phyloP scores from a whole-genome alignment of 2,113 vertebrate genomes.

The Labrus mixtus region DNA sequence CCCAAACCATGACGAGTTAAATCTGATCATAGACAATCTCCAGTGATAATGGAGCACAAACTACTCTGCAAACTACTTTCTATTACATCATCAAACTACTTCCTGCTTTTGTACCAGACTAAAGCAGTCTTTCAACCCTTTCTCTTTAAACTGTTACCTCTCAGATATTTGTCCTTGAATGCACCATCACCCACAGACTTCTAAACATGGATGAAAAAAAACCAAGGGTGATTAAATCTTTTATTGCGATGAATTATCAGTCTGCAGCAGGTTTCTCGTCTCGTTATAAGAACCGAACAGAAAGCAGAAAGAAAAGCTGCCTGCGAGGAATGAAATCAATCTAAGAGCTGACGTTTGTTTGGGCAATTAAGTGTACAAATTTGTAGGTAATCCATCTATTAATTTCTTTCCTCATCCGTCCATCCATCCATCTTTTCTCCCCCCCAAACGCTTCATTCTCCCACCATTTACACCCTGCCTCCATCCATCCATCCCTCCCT shows the following conservation, averaged over 20 bases:
- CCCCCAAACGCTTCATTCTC: slow-evolving; percentile 20
- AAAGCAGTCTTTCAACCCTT: background rate
- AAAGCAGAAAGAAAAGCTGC: slow-evolving; percentile 9
- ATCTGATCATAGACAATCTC: too few relatives aligned
- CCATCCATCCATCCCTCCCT: slow-evolving; percentile 18
- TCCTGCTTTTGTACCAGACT: too few relatives aligned
- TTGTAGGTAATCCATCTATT: slow-evolving; percentile 56
- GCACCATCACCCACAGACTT: slow-evolving; percentile 9
- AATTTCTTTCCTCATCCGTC: slow-evolving; percentile 41
- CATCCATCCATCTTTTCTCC: slow-evolving; percentile 40
- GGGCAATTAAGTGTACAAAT: slow-evolving; percentile 50
- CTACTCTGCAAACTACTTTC: too few relatives aligned
- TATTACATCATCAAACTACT: too few relatives aligned
- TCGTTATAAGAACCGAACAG: slow-evolving; percentile 30
- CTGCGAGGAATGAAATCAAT: slow-evolving; percentile 47
- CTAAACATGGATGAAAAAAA: background rate
- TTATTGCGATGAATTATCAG: slow-evolving; percentile 55
- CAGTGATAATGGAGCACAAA: too few relatives aligned
- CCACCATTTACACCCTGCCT: slow-evolving; percentile 5
- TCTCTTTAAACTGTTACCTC: background rate
- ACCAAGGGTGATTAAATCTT: slow-evolving; percentile 35
- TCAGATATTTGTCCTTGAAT: slow-evolving; percentile 28
- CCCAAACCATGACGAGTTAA: too few relatives aligned
- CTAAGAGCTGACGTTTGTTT: slow-evolving; percentile 50
- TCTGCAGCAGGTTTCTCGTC: slow-evolving; percentile 20